A percentile compares a stretch with the other conserved stretches of the same genome.
phyloP scores from a whole-genome alignment of 2,113 vertebrate species.

The Morone chrysops region DNA sequence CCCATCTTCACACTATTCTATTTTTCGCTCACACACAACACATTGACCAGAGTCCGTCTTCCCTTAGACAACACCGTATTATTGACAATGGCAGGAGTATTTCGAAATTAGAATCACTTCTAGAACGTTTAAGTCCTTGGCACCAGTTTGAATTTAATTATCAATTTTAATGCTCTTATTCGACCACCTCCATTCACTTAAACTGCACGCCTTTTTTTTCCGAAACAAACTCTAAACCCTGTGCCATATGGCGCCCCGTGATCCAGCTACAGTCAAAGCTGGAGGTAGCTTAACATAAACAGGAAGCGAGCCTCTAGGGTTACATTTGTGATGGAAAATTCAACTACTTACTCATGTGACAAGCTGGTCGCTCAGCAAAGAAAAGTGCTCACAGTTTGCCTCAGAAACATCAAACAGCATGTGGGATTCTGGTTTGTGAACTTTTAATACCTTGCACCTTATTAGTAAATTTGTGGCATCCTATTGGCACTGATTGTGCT shows the following conservation, averaged over 20 bases:
- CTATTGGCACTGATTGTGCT: background rate
- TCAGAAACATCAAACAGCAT: slow-evolving; percentile 12
- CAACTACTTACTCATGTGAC: slow-evolving; percentile 52
- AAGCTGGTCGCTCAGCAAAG: slow-evolving; percentile 23
- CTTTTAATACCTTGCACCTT: slow-evolving; percentile 16
- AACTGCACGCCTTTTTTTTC: slow-evolving; percentile 1
- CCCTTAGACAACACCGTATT: background rate
- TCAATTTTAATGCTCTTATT: background rate
- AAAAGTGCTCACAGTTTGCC: slow-evolving; percentile 20
- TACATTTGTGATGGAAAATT: slow-evolving; percentile 76
- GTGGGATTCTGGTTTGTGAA: slow-evolving; percentile 20
- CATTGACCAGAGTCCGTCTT: slow-evolving; percentile 9
- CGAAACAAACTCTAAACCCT: slow-evolving; percentile 20
- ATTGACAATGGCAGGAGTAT: background rate
- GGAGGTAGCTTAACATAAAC: slow-evolving; percentile 70
- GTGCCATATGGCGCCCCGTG: slow-evolving; percentile 57
- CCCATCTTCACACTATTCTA: slow-evolving; percentile 54
- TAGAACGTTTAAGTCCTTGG: background rate
- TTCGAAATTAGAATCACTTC: background rate
- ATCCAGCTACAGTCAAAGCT: slow-evolving; percentile 54
- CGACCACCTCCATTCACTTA: background rate
- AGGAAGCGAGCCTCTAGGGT: slow-evolving; percentile 67
- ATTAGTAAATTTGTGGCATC: background rate
- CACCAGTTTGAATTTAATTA: background rate
- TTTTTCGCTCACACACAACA: slow-evolving; percentile 37